Evolutionary conservation across 2,113 vertebrate genomes (phyloP).

Genomic region (Octodon degus): DNA sequence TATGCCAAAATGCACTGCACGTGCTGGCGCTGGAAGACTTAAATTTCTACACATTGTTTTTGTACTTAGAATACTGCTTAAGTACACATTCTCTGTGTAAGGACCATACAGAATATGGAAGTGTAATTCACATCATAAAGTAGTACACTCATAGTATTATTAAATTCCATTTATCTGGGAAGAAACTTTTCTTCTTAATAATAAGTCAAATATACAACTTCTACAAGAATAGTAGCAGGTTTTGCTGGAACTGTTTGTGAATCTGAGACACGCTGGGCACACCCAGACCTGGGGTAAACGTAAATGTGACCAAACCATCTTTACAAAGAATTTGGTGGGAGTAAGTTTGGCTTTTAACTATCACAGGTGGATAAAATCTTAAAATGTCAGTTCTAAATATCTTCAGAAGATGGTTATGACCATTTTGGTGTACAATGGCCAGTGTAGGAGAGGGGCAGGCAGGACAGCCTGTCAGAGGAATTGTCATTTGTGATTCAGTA

Average conservation of each 20-base stretch:
- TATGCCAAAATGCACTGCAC: not conserved
- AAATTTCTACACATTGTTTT: not conserved
- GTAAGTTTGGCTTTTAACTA: not conserved
- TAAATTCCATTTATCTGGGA: slow-evolving; percentile 38
- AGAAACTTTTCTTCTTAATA: not conserved
- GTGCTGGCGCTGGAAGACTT: not conserved
- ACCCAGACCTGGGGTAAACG: not conserved
- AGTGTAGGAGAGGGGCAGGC: not conserved
- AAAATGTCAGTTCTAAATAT: not conserved
- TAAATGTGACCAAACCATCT: not conserved
- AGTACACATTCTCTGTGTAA: not conserved
- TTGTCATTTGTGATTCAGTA: not conserved
- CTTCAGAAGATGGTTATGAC: not conserved
- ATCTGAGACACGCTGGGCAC: slow-evolving; percentile 1
- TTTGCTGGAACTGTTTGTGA: slow-evolving; percentile 27
- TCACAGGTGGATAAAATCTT: not conserved
- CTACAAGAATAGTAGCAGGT: slow-evolving; percentile 30
- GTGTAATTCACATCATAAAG: not conserved
- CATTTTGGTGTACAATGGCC: not conserved
- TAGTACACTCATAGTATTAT: not conserved
- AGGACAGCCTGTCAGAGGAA: not conserved
- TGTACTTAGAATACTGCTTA: not conserved
- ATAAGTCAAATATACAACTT: not conserved
- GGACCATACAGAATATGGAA: not conserved
- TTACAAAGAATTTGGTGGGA: not conserved